Percentiles rank a stretch among this genome's conserved stretches.
Evolutionary conservation across 2,888 invertebrate species (phyloP).

Genomic region (Acleris laterana): DNA sequence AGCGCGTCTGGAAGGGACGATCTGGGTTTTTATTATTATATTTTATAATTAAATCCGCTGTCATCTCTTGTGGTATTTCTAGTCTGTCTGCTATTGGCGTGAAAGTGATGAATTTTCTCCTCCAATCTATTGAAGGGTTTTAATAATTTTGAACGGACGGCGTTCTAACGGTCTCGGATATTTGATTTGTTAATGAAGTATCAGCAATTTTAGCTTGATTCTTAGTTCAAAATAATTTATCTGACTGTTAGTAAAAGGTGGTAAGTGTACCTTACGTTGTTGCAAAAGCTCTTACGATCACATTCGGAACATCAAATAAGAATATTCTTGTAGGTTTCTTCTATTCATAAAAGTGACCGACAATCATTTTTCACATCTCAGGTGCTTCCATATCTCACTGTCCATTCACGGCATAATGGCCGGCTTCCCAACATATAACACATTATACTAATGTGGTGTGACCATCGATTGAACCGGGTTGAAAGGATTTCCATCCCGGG

Average conservation of each 20-base stretch:
- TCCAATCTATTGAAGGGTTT: constrained; percentile 62
- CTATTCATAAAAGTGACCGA: constrained; percentile 41
- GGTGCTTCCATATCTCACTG: constrained; percentile 53
- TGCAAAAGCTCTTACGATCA: neutral
- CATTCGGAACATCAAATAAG: neutral
- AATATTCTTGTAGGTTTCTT: neutral
- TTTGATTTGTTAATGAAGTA: constrained; percentile 13
- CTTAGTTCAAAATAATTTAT: no score
- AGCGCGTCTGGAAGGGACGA: constrained; percentile 72
- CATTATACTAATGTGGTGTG: constrained; percentile 54
- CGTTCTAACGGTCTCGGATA: constrained; percentile 24
- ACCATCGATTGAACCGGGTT: constrained; percentile 66
- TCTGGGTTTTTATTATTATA: constrained; percentile 79
- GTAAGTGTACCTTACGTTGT: no score
- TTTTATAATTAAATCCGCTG: constrained; percentile 83
- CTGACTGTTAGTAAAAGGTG: no score
- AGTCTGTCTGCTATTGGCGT: constrained; percentile 79
- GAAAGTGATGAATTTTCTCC: constrained; percentile 69
- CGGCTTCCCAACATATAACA: constrained; percentile 54
- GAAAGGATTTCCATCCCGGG: constrained; percentile 72
- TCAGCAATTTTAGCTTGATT: neutral
- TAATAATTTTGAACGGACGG: constrained; percentile 59
- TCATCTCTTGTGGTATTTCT: constrained; percentile 74
- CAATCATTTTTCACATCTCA: constrained; percentile 63
- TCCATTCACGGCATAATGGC: constrained; percentile 65